phyloP scores from a whole-genome alignment of 1,140 invertebrate species.

The Drosophila azteca region DNA sequence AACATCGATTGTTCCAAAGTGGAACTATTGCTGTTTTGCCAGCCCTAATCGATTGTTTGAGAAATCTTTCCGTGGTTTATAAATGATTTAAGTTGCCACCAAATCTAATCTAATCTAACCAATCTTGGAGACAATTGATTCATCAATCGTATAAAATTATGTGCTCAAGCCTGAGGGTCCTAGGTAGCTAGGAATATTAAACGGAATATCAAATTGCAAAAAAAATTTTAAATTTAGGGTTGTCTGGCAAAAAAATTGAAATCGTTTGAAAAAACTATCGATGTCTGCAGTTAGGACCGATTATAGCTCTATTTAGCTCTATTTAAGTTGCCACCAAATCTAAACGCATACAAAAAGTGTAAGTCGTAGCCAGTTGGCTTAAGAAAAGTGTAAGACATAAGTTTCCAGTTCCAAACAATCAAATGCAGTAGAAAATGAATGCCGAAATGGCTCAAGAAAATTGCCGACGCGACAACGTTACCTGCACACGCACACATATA shows the following conservation, averaged over 20 bases:
- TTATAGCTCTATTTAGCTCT: no score
- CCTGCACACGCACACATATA: slow-evolving; percentile 37
- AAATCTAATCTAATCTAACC: slow-evolving; percentile 4
- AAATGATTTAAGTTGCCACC: background rate
- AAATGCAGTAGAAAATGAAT: slow-evolving; percentile 22
- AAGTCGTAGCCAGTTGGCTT: slow-evolving; percentile 47
- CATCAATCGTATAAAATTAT: no score
- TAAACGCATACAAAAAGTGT: slow-evolving; percentile 54
- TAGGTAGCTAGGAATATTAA: no score
- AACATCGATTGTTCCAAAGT: no score
- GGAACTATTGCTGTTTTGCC: background rate
- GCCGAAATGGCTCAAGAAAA: slow-evolving; percentile 53
- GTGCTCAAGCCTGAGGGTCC: no score
- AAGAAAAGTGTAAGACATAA: slow-evolving; percentile 30
- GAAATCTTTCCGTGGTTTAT: slow-evolving; percentile 10
- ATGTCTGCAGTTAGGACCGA: no score
- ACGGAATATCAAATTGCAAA: no score
- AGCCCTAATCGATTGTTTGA: background rate
- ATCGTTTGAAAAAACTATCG: no score
- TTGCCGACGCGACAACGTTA: slow-evolving; percentile 71
- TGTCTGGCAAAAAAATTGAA: no score
- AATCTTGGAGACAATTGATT: no score
- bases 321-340: no score
- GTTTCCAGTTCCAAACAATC: slow-evolving; percentile 31
- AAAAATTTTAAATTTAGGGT: no score